Base-by-base conservation (phyloP, 2,113 vertebrate genomes). In the Megaceryle maxima region DNA sequence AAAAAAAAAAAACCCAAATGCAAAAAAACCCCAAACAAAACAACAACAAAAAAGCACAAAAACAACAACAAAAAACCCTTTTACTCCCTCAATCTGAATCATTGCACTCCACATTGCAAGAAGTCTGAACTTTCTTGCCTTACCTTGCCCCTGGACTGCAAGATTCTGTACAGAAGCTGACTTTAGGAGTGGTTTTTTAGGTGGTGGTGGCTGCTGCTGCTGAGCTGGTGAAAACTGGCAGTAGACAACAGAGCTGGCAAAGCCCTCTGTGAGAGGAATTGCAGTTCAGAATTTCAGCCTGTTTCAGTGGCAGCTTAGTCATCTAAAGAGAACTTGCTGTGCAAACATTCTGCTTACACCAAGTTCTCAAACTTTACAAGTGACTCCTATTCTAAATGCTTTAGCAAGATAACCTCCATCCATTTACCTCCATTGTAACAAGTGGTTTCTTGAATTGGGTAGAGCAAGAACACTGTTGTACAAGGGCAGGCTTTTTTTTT, bases 161-260 rank as follows among this genome's bases (percentile, higher is more conserved):
- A 33, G 29, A 22, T 46, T 88, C 2, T 2, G 44, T 79, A 33
- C 16, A 37, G 26, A 62, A 72, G 48, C 48, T 76, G 73, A 60
- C 44, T 78, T 81, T 93, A 80, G 83, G 91, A 78, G 46, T 46
- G 39, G 11, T 75, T 78, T 75, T 39, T 90, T 33, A 78, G 84
- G 56, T 78, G 48, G 11, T 51, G 50, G 69, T 37, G 35, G 22
- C 13, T 87, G 70, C 75, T 41, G 39, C 39, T 90, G 62, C 92
- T 85, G 90, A 91, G 59, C 70, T 87, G 67, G 41, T 94, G 77
- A 89, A 89, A 91, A 64, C 53, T 78, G 77, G 56, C 60, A 75
- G 51, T 46, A 81, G 46, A 60, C 79, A 94, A 43, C 64, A 83
- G 80, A 74, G 80, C 55, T 88, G 72, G 72, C 56, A 86, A 70